These are phyloP conservation scores for Eristalinus aeneus DNA, from an alignment of 2,888 invertebrate genomes.

Conservation along the genomic window DNA sequence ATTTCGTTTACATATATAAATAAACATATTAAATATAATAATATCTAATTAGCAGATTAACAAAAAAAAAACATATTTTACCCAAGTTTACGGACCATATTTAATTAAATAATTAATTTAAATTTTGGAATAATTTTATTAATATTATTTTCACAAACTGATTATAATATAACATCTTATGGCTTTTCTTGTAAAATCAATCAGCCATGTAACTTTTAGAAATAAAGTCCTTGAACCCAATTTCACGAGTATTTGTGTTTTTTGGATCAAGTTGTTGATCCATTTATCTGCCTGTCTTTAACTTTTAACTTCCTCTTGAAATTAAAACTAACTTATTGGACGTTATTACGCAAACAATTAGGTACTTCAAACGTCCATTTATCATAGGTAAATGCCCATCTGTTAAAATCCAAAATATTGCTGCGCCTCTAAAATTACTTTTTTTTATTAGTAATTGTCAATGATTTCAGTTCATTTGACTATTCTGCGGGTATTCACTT, in stretches of 20 bases:
- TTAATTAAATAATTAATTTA: too few relatives aligned
- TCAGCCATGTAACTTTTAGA: background rate
- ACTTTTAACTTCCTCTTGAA: constrained; percentile 10
- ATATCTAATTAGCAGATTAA: too few relatives aligned
- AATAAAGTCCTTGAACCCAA: constrained; percentile 10
- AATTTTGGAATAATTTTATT: too few relatives aligned
- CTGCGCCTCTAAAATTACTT: background rate
- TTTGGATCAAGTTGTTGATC: constrained; percentile 10
- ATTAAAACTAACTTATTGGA: background rate
- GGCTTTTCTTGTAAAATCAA: background rate
- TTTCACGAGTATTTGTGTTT: background rate
- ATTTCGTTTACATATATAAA: too few relatives aligned
- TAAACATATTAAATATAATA: too few relatives aligned
- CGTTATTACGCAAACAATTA: constrained; percentile 5
- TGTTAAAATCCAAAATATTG: background rate
- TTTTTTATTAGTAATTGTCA: constrained; percentile 12
- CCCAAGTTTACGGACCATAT: too few relatives aligned
- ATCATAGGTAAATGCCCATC: background rate
- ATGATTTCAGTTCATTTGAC: background rate
- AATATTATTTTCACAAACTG: background rate
- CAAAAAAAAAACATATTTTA: too few relatives aligned
- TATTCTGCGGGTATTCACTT: background rate
- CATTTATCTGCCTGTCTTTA: background rate
- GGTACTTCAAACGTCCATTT: background rate
- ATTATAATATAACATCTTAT: background rate